These are phyloP conservation scores for Gorsachius magnificus DNA, from an alignment of 2,797 vertebrate species.

Conservation along the genomic window DNA sequence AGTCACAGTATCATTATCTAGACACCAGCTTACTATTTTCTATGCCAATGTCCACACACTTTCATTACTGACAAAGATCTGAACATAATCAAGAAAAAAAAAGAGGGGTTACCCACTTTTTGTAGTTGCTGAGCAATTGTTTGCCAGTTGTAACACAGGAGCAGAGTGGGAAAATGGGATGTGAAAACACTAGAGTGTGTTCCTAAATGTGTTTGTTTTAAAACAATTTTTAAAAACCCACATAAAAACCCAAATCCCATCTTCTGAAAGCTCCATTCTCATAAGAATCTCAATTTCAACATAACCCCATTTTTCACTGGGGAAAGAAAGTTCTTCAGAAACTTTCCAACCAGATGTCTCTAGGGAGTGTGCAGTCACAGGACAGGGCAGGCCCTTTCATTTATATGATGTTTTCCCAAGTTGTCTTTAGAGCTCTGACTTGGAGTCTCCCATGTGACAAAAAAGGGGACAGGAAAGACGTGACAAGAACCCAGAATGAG, in stretches of 20 bases:
- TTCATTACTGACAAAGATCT: neutral
- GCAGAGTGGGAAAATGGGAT: neutral
- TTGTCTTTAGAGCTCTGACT: neutral
- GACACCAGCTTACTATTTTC: neutral
- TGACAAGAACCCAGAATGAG: neutral
- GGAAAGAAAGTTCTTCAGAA: conserved; percentile 13
- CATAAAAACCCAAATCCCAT: neutral
- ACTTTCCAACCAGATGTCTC: neutral
- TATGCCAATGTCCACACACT: fast-evolving
- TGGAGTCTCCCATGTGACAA: neutral
- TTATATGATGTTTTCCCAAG: neutral
- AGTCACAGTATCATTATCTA: neutral
- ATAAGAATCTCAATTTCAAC: neutral
- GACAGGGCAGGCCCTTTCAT: neutral
- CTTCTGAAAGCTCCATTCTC: neutral
- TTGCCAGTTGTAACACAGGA: neutral
- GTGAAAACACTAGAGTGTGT: neutral
- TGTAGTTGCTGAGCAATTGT: neutral
- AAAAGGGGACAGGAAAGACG: neutral
- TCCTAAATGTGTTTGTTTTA: neutral
- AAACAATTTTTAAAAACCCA: neutral
- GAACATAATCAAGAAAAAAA: neutral
- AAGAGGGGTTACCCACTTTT: fast-evolving
- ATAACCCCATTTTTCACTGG: neutral
- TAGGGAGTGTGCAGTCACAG: neutral